Conservation (phyloP, 1,140 invertebrate genomes). For the Galendromus occidentalis region DNA sequence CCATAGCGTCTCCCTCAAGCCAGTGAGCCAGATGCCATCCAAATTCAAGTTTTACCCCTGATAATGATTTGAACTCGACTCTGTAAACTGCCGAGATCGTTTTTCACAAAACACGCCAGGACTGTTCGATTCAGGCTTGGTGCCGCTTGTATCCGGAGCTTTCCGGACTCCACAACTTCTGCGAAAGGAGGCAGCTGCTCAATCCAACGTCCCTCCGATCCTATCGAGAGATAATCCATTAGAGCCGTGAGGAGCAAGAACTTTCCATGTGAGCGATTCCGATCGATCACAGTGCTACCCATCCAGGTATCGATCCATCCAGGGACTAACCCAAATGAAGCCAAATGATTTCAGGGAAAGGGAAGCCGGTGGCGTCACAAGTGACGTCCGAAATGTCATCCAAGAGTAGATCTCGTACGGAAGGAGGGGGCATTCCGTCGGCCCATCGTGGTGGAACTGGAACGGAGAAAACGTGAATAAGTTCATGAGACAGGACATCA, state of each 20-base stretch:
- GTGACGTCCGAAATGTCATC: neutral
- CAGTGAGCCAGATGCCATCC: too few species aligned
- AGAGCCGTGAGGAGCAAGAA: too few species aligned
- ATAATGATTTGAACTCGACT: neutral
- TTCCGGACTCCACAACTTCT: neutral
- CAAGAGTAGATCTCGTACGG: neutral
- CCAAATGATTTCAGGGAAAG: neutral
- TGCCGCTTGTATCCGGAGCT: neutral
- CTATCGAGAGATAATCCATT: neutral
- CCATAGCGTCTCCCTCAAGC: too few species aligned
- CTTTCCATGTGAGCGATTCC: too few species aligned
- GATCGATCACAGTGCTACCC: too few species aligned
- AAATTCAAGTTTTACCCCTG: neutral
- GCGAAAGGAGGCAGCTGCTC: neutral
- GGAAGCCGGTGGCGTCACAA: neutral
- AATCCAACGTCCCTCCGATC: neutral
- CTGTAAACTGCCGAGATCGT: neutral
- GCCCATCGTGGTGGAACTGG: neutral
- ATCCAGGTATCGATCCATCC: too few species aligned
- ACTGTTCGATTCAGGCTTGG: neutral
- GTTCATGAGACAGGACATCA: too few species aligned
- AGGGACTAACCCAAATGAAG: too few species aligned
- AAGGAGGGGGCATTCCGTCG: neutral
- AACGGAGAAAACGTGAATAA: neutral
- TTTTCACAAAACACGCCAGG: neutral